These are phyloP conservation scores for Dolichallabes microphthalmus DNA, from an alignment of 2,113 vertebrate species.

Conservation along the genomic window DNA sequence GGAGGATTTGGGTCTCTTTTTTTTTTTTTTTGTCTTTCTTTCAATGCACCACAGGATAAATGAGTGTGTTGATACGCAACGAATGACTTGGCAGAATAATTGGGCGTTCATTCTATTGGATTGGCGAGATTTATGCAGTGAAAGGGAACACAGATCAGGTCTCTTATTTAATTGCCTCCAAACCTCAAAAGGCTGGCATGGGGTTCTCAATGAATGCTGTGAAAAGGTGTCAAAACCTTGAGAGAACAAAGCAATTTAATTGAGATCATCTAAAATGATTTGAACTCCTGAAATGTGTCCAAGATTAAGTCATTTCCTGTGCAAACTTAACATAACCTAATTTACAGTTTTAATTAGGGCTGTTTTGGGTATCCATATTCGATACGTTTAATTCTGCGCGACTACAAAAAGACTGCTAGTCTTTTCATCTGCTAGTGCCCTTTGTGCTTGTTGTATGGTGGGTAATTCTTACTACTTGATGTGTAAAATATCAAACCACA, in stretches of 20 bases:
- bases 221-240: neutral
- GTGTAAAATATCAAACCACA: neutral
- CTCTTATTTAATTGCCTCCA: conserved; percentile 15
- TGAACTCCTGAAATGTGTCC: neutral
- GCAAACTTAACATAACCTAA: neutral
- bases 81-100: neutral
- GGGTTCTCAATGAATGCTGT: neutral
- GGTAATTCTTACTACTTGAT: neutral
- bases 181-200: neutral
- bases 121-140: conserved; percentile 4
- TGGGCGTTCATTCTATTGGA: conserved; percentile 11
- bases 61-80: neutral
- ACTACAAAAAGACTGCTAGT: neutral
- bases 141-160: neutral
- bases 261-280: neutral
- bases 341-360: neutral
- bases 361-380: neutral
- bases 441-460: neutral
- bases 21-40: neutral
- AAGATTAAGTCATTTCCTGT: neutral
- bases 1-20: neutral
- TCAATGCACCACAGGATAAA: neutral
- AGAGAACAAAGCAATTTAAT: neutral
- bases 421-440: neutral
- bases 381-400: neutral